Base-by-base conservation (phyloP, 1,140 invertebrate species). In the Drosophila pectinifera region DNA sequence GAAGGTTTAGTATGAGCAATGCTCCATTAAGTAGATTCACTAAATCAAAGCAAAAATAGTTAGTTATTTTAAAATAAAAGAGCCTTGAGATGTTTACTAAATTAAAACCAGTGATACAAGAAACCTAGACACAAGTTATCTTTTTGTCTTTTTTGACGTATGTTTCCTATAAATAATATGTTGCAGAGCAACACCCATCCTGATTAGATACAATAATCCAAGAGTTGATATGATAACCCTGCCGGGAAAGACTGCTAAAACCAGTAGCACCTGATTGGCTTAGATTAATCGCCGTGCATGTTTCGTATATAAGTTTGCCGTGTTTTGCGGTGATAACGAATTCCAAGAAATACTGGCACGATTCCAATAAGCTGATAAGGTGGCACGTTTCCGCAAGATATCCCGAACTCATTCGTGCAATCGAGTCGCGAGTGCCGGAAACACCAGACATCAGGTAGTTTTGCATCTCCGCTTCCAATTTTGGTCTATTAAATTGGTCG, bases 351-450 rank as follows among this genome's bases (percentile, higher is more conserved):
- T 74, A 26, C 51, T 22, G 45, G 26, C 28, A 42, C 55, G 77
- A 67, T 80, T 78, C 68, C 31, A 68, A 63, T 41, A 75, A 56
- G 20, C 43, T 57, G 78, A 85, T 78, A 78, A 42, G 22, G 39
- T 11, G 73, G 55, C 72, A 69, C 73, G 63, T 69, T 77, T 54
- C 46, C 41, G 34, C 4, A 36, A 42, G 64, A 57, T 65, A 18
- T n/a, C 26, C 42, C 34, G 16, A 10, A 4, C 0, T 36, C 48
- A 36, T 64, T 41, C 49, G 36, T 43, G 64, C 59, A 51, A 69
- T 70, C 49, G 64, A 7, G 11, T 34, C 11, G 18, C 49, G 24
- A 34, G 13, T 56, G 48, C 64, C 67, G 67, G 67, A 70, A 70
- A 57, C 65, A 34, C 28, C 46, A 46, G 31, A 56, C 62, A 70